phyloP scores from a whole-genome alignment of 2,888 invertebrate species.

The Diadegma fenestrale region DNA sequence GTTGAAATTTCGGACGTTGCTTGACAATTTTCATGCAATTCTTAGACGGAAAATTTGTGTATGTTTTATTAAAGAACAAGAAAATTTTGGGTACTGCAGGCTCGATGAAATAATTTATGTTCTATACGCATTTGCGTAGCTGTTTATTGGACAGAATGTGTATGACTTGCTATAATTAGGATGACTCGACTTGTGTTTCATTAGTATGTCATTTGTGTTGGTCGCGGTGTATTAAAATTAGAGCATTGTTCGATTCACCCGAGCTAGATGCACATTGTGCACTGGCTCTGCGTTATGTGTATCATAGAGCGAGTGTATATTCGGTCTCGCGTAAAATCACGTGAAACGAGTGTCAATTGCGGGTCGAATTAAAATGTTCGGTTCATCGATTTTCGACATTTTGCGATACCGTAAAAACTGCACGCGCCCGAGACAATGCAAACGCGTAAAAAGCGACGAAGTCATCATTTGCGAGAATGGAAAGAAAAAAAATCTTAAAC shows the following conservation, averaged over 20 bases:
- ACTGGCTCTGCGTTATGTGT: conserved; percentile 15
- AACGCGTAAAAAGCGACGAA: background rate
- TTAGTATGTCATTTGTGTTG: conserved; percentile 8
- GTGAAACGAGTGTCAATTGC: conserved; percentile 41
- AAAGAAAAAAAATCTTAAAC: background rate
- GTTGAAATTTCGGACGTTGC: background rate
- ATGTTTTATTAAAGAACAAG: background rate
- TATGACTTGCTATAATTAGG: background rate
- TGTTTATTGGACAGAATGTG: conserved; percentile 26
- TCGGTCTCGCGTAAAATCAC: conserved; percentile 14
- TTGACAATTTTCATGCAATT: background rate
- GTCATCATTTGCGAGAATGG: background rate
- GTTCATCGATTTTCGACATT: conserved; percentile 23
- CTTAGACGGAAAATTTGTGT: too few relatives aligned
- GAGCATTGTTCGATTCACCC: conserved; percentile 42
- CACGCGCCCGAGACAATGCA: background rate
- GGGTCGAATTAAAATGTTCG: conserved; percentile 43
- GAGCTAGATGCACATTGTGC: conserved; percentile 40
- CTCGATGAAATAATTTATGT: background rate
- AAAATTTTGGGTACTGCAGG: background rate
- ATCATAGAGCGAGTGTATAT: conserved; percentile 1
- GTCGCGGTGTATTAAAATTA: conserved; percentile 32
- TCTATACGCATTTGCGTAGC: background rate
- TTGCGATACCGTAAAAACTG: background rate
- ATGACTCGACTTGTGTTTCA: background rate